Base-by-base conservation (phyloP, 2,797 vertebrate genomes). In the Enteromius thamalakanensis region DNA sequence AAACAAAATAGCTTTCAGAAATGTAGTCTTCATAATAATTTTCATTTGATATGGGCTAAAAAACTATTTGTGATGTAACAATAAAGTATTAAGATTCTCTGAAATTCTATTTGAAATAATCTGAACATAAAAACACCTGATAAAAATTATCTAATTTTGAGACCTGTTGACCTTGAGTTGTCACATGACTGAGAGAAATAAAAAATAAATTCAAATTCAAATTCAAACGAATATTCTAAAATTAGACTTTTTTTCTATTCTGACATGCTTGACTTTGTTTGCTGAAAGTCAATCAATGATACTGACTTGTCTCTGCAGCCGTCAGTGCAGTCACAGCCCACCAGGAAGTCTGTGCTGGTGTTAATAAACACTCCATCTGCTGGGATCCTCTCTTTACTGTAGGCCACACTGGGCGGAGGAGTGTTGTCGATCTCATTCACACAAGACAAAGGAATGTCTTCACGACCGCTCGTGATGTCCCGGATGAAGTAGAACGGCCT, bases 351-450 rank as follows among this genome's bases (percentile, higher is more conserved):
- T 19, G 90, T 68, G 89, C 95, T 91, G 17, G 97, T 97, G 93
- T 99, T 99, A 92, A 99, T 99, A 89, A 88, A 97, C 8, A 99
- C 98, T 0, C 97, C 98, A 0, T 97, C 96, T 47, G 96, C 98
- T 0, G 98, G 98, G 87, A 98, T 97, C 37, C 98, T 91, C 86
- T 98, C 98, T 85, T 99, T 97, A 96, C 98, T 99, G 92, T 99
- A 99, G n/a, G 95, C 95, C 85, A 99, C 98, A 65, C 95, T 94
- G 1, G 98, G 98, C 0, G 98, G 96, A 0, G 98, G 95, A 0
- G 96, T 97, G 87, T 60, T 91, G 85, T 99, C 98, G 0, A 99
- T 99, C 92, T 99, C 98, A 1, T 99, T 99, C 89, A 99, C 98
- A 0, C 98, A 99, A 42, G 98, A 99, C 0, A 99, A 92, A 0